Evolutionary conservation across 2,797 vertebrate genomes (phyloP), one percentile per base, ranked within the genome.

Genomic region (Microtus californicus): DNA sequence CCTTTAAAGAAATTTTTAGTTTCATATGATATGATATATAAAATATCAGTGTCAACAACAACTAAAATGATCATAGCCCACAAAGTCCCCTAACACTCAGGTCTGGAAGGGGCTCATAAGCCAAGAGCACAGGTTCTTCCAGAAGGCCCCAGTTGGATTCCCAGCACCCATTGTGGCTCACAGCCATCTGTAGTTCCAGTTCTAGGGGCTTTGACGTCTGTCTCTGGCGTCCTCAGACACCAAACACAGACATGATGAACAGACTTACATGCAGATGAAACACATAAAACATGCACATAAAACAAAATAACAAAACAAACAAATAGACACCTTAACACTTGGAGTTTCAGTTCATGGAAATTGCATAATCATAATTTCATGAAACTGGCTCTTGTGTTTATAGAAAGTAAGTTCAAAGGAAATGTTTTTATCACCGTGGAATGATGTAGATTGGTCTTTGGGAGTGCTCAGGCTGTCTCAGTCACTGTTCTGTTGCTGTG

Each of bases 361-460:
- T 56, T 88, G 86, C 40, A 90, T 88, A 96, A 89, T 90, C 54
- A n/a, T 80, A 95, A 92, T 94, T 81, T 37, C n/a, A 19, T 34
- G 19, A 87, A 92, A 27, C 27, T 40, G 2, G 40, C 27, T 91
- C 45, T 90, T 95, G 2, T 87, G 59, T 51, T 83, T 79, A 56
- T 34, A 76, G 43, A 74, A 95, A 81, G 61, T 76, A 85, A 61
- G 12, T 82, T 82, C 9, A 76, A 40, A 86, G 65, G 34, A 4
- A 29, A 1, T 87, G 4, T 77, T 96, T 94, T 90, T n/a, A 48
- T 69, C 21, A 59, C 3, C 6, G 21, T 13, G 59, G 40, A 86
- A 61, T 91, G 59, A 88, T 86, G 14, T 27, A 82, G 21, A 67
- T 51, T 67, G 85, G 15, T 51, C 11, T 65, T 5, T 65, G 73